phyloP scores from a whole-genome alignment of 2,888 invertebrate genomes.

The Drosophila meridiana region DNA sequence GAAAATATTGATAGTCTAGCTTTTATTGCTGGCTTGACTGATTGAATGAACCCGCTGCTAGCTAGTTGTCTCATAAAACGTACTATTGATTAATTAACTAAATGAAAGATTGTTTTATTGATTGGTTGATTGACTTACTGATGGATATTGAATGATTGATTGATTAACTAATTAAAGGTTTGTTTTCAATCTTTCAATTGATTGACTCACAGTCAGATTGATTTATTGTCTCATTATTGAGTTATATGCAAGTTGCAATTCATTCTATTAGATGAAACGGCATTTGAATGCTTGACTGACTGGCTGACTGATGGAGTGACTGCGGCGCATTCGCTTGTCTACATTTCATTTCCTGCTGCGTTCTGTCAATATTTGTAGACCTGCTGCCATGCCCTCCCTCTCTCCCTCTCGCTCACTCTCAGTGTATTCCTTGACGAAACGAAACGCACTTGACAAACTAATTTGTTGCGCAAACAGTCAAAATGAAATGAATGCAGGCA shows the following conservation, averaged over 20 bases:
- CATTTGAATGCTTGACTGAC: slow-evolving; percentile 13
- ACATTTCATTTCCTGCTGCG: slow-evolving; percentile 74
- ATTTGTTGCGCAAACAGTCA: slow-evolving; percentile 73
- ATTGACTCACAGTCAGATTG: neutral
- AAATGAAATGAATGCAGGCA: slow-evolving; percentile 47
- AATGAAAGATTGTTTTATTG: neutral
- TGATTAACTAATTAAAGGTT: neutral
- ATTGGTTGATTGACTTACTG: too few relatives aligned
- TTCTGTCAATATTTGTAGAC: slow-evolving; percentile 68
- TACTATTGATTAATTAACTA: neutral
- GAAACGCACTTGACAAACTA: slow-evolving; percentile 77
- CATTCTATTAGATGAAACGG: neutral
- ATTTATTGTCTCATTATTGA: neutral
- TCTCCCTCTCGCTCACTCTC: neutral
- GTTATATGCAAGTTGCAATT: neutral
- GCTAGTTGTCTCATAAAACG: neutral
- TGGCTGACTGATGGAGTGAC: slow-evolving; percentile 14
- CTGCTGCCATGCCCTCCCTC: slow-evolving; percentile 24
- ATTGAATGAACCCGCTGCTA: neutral
- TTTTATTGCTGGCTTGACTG: neutral
- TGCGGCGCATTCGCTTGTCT: slow-evolving; percentile 48
- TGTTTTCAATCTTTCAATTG: neutral
- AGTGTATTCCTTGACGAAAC: slow-evolving; percentile 3
- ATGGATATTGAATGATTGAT: too few relatives aligned
- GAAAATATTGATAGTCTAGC: neutral